A percentile compares a stretch with the other conserved stretches of the same genome.
phyloP scores from a whole-genome alignment of 2,113 vertebrate species.

The Nettapus auritus region DNA sequence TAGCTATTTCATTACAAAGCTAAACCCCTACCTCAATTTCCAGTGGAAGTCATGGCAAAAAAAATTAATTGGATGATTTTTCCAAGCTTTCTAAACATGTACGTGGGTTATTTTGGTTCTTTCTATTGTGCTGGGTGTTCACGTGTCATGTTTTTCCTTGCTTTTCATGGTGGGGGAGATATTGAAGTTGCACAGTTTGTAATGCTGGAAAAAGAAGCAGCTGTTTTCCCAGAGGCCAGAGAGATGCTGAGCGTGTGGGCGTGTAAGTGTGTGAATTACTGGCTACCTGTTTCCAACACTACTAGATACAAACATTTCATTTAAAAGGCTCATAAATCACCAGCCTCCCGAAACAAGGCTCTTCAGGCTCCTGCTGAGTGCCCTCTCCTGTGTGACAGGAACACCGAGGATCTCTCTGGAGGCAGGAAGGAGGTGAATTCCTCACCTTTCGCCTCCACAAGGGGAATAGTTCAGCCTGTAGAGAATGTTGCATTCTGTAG shows the following conservation, averaged over 20 bases:
- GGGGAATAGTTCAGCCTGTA: neutral
- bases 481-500: neutral
- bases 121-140: accelerated
- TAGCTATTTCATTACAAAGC: neutral
- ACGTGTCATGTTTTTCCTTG: accelerated
- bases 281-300: neutral
- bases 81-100: neutral
- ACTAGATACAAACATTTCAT: neutral
- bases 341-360: neutral
- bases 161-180: neutral
- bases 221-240: neutral
- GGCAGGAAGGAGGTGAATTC: neutral
- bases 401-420: neutral
- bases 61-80: neutral
- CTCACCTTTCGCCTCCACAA: neutral
- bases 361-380: neutral
- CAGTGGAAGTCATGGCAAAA: neutral
- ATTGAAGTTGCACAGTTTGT: neutral
- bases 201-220: neutral
- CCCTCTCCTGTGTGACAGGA: neutral
- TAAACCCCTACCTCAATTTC: neutral
- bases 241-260: neutral
- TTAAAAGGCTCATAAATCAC: neutral
- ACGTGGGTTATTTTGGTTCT: neutral
- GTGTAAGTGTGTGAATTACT: neutral